Evolutionary conservation across 2,113 vertebrate genomes (phyloP).

Genomic region (Aptenodytes forsteri): DNA sequence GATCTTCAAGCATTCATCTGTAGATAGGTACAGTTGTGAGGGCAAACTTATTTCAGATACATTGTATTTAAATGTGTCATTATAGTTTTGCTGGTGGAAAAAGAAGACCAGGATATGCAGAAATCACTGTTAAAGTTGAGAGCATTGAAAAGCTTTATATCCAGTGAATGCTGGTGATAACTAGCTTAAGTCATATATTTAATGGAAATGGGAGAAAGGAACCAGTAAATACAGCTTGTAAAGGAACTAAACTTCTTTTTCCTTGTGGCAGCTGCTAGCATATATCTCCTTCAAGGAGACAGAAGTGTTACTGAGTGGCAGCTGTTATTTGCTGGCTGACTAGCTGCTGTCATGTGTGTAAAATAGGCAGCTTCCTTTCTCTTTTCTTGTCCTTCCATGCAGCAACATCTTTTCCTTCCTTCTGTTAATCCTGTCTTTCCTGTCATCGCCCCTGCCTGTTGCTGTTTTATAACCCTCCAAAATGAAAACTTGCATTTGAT

Average conservation of each 20-base stretch:
- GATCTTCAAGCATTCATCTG: background rate
- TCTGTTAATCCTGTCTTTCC: conserved; percentile 17
- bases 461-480: background rate
- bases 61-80: background rate
- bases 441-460: background rate
- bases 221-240: background rate
- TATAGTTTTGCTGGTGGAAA: background rate
- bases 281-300: background rate
- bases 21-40: background rate
- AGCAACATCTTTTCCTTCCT: conserved; percentile 21
- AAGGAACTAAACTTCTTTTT: background rate
- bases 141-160: background rate
- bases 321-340: conserved; percentile 18
- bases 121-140: background rate
- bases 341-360: conserved; percentile 7
- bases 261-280: background rate
- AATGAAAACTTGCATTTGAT: background rate
- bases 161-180: background rate
- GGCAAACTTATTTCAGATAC: background rate
- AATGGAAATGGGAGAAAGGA: background rate
- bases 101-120: background rate
- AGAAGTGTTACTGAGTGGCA: conserved; percentile 22
- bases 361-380: conserved; percentile 2
- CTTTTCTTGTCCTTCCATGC: background rate
- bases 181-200: background rate